Percentiles rank a stretch among this genome's conserved stretches.
phyloP scores from a whole-genome alignment of 2,113 vertebrate genomes.

The Mionectes macconnelli region DNA sequence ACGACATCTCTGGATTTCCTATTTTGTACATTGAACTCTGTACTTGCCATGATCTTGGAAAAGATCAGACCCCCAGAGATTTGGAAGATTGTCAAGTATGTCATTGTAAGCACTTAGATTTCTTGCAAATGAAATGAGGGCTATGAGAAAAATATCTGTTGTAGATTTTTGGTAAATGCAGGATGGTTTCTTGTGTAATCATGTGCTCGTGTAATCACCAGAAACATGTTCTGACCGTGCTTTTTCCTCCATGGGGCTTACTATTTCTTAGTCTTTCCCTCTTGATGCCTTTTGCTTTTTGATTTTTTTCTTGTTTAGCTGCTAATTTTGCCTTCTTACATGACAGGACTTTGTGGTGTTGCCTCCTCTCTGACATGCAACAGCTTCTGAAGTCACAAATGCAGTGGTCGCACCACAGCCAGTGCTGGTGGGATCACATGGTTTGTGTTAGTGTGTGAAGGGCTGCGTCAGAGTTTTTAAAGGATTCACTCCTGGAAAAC shows the following conservation, averaged over 20 bases:
- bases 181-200: background rate
- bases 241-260: background rate
- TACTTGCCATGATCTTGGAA: background rate
- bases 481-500: background rate
- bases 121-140: background rate
- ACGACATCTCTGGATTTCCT: background rate
- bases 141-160: background rate
- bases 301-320: background rate
- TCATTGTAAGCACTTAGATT: background rate
- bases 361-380: background rate
- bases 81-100: background rate
- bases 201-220: background rate
- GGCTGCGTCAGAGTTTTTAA: background rate
- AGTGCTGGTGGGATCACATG: background rate
- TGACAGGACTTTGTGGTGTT: background rate
- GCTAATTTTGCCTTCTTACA: background rate
- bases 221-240: rapidly evolving
- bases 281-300: background rate
- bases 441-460: background rate
- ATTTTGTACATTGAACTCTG: background rate
- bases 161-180: background rate
- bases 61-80: background rate
- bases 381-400: background rate
- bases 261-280: background rate
- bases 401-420: rapidly evolving